Conservation (phyloP, 2,113 vertebrate species). For the Neomonachus schauinslandi region DNA sequence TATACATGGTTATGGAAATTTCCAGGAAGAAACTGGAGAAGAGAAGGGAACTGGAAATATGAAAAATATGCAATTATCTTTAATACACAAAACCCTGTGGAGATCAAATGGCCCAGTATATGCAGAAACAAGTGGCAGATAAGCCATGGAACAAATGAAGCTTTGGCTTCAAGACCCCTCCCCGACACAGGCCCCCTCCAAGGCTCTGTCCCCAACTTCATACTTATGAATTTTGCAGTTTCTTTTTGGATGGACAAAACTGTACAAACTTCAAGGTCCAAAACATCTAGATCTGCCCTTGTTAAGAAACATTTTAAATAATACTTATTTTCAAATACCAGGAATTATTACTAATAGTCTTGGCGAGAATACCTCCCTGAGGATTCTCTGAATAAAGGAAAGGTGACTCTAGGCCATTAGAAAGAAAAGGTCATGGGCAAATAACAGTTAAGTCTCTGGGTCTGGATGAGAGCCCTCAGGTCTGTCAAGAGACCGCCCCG, state of each 20-base stretch:
- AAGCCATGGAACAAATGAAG: not conserved
- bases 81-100: not conserved
- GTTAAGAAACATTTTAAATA: not conserved
- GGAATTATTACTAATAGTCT: not conserved
- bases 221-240: not conserved
- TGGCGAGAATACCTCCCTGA: not conserved
- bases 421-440: not conserved
- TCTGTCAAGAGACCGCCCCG: too few relatives aligned
- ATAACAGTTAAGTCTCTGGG: not conserved
- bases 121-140: not conserved
- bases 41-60: not conserved
- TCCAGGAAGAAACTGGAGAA: not conserved
- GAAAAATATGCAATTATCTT: not conserved
- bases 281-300: not conserved
- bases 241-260: not conserved
- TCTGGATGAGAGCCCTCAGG: not conserved
- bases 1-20: not conserved
- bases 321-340: not conserved
- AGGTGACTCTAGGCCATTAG: not conserved
- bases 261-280: not conserved
- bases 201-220: not conserved
- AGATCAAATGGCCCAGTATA: not conserved
- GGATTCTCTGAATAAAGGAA: not conserved
- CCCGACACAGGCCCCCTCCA: not conserved
- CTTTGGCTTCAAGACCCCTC: not conserved